Evolutionary conservation across 2,888 invertebrate genomes (phyloP).

Genomic region (Phymatocera aterrima): DNA sequence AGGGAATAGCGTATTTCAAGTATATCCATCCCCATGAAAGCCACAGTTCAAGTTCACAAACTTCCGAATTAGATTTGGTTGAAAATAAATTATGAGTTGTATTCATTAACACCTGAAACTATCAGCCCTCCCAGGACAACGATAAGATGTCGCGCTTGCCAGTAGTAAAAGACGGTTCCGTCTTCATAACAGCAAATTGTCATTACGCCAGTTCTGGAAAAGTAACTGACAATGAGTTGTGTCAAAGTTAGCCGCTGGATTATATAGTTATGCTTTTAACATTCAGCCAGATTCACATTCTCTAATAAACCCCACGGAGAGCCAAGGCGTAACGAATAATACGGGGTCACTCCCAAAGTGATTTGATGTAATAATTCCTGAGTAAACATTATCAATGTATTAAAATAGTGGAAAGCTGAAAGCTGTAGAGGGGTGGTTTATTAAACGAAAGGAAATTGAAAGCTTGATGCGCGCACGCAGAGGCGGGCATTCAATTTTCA

Average conservation of each 20-base stretch:
- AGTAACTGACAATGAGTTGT: no score
- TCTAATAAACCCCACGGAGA: no score
- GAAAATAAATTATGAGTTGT: not conserved
- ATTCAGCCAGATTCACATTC: no score
- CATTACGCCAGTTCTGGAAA: no score
- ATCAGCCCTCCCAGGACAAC: not conserved
- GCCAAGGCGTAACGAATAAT: no score
- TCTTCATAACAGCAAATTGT: not conserved
- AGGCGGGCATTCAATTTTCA: slow-evolving; percentile 17
- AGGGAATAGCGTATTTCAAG: slow-evolving; percentile 20
- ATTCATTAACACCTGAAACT: not conserved
- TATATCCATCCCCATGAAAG: not conserved
- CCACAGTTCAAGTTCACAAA: not conserved
- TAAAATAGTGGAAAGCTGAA: no score
- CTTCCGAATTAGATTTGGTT: not conserved
- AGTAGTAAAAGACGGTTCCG: not conserved
- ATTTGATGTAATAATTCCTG: no score
- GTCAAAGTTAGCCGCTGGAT: no score
- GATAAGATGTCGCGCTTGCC: not conserved
- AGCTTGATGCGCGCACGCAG: not conserved
- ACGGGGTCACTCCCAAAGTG: no score
- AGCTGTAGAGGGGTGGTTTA: not conserved
- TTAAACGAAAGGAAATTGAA: not conserved
- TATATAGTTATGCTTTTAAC: no score
- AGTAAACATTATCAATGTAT: no score